Evolutionary conservation across 2,888 invertebrate species (phyloP).

Genomic region (Zootermopsis nevadensis): DNA sequence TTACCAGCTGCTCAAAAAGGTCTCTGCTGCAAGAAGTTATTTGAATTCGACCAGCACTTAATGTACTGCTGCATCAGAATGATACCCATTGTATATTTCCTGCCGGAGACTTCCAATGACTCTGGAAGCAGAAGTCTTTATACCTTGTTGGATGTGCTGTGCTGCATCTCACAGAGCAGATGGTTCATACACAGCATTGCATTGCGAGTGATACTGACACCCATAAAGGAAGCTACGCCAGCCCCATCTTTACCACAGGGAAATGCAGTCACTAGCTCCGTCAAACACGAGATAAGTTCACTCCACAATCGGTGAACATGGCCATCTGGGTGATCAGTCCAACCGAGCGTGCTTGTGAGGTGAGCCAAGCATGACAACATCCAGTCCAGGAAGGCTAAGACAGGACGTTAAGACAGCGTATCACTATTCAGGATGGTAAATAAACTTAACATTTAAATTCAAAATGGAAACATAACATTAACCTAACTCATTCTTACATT

Average conservation of each 20-base stretch:
- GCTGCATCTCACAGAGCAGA: slow-evolving; percentile 65
- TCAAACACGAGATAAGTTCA: slow-evolving; percentile 56
- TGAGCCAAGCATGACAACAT: slow-evolving; percentile 65
- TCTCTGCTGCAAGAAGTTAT: too few species aligned
- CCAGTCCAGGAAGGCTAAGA: slow-evolving; percentile 66
- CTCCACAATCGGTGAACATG: slow-evolving; percentile 64
- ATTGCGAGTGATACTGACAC: slow-evolving; percentile 67
- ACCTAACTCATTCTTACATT: too few species aligned
- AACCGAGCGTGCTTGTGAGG: slow-evolving; percentile 64
- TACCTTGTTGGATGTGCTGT: slow-evolving; percentile 62
- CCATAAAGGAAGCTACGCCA: slow-evolving; percentile 68
- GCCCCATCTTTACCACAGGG: slow-evolving; percentile 62
- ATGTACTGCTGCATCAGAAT: not conserved
- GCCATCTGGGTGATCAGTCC: slow-evolving; percentile 65
- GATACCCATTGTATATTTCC: too few species aligned
- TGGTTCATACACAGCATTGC: slow-evolving; percentile 68
- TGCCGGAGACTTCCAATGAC: too few species aligned
- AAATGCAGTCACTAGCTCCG: slow-evolving; percentile 67
- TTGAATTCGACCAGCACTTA: too few species aligned
- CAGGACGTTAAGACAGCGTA: not conserved
- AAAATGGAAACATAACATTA: not conserved
- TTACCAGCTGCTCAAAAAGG: too few species aligned
- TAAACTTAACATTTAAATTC: not conserved
- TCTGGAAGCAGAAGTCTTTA: too few species aligned
- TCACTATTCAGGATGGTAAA: not conserved